Evolutionary conservation across 2,113 vertebrate genomes (phyloP).

Genomic region (Gobius niger): DNA sequence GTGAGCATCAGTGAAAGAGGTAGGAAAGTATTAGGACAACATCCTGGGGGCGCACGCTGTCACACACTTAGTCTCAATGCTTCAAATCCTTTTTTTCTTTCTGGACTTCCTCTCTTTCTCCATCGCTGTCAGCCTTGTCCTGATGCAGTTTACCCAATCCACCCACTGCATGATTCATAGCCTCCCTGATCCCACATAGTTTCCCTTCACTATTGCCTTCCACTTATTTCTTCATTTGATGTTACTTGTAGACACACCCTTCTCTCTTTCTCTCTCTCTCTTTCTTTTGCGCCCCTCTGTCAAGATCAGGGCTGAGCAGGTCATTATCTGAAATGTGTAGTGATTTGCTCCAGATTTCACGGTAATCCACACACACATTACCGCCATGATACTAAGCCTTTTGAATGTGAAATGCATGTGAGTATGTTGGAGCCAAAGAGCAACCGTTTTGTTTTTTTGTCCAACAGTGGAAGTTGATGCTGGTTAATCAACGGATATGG

Average conservation of each 20-base stretch:
- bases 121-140: conserved; percentile 28
- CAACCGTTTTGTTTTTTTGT: conserved; percentile 16
- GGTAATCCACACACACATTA: conserved; percentile 22
- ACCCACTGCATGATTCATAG: conserved; percentile 48
- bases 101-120: conserved; percentile 27
- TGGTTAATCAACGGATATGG: background rate
- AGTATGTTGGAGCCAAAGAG: background rate
- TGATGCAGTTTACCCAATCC: conserved; percentile 46
- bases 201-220: conserved; percentile 3
- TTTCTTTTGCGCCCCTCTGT: background rate
- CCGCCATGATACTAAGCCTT: conserved; percentile 4
- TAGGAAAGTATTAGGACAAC: conserved; percentile 33
- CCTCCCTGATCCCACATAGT: conserved; percentile 8
- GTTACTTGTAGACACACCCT: conserved; percentile 1
- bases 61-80: conserved; percentile 24
- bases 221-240: conserved; percentile 18
- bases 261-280: background rate
- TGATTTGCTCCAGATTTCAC: conserved; percentile 32
- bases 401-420: conserved; percentile 16
- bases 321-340: conserved; percentile 36
- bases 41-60: conserved; percentile 44
- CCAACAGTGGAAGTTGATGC: background rate
- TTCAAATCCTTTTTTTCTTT: conserved; percentile 10
- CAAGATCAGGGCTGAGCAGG: conserved; percentile 3
- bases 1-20: conserved; percentile 35